Base-by-base conservation (phyloP, 2,888 invertebrate species). In the Platynereis dumerilii region DNA sequence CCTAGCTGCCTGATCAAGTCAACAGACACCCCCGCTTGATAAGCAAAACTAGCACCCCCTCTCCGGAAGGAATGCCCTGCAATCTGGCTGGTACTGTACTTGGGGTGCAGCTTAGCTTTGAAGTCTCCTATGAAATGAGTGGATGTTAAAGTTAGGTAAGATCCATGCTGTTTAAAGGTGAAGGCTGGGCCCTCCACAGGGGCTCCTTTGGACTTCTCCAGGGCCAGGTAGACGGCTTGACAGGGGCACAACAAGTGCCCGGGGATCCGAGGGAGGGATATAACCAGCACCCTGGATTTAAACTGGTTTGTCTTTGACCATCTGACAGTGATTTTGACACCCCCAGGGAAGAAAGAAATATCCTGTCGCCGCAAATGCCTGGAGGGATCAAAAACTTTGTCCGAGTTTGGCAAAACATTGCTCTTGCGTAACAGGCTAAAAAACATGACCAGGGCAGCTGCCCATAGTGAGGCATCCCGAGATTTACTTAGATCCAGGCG, bases 271-370 rank as follows among this genome's bases (percentile, higher is more conserved):
- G n/a, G n/a, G n/a, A n/a, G n/a, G n/a, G n/a, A n/a, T n/a, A n/a
- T n/a, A n/a, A n/a, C n/a, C n/a, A n/a, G n/a, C n/a, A n/a, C n/a
- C n/a, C n/a, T n/a, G n/a, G n/a, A n/a, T n/a, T n/a, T 24, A 34
- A 58, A 58, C 42, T 58, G 58, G 24, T 58, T 20, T 39, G 58
- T 58, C 24, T 58, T 58, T 2, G 39, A 58, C 34, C 58, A 34
- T 7, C 58, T 34, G 1, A 39, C 3, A 34, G 20, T 7, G 12
- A 56, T 12, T 26, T 10, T 24, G 12, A 27, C 12, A 24, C 24
- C 56, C 22, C 20, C 20, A 26, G 22, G 20, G 10, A 12, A 12
- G 20, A 56, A 56, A 12, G 56, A 26, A 10, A 56, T 7, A 28
- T 56, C 56, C 56, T 12, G 7, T 20, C 56, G 22, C 7, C 56